These are phyloP conservation scores for Rotaria sp. DNA, from an alignment of 2,888 invertebrate genomes.

Conservation along the genomic window DNA sequence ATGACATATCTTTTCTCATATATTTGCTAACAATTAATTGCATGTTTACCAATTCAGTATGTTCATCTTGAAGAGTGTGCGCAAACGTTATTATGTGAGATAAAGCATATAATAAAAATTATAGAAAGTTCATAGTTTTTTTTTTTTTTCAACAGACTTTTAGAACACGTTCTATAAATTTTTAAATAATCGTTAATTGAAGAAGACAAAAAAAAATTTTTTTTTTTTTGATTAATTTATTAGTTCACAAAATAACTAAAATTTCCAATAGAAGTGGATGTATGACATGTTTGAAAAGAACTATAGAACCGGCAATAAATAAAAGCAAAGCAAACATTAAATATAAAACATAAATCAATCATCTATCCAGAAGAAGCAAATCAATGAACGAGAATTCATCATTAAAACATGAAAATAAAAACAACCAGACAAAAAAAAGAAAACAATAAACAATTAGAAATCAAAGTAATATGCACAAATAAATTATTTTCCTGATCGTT, in stretches of 20 bases:
- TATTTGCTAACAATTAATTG: no score
- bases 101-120: no score
- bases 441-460: neutral
- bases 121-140: no score
- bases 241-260: neutral
- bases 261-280: neutral
- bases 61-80: no score
- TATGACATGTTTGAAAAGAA: neutral
- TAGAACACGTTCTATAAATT: no score
- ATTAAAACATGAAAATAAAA: neutral
- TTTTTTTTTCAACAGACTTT: no score
- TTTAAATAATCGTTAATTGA: no score
- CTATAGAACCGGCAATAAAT: neutral
- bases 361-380: neutral
- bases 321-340: neutral
- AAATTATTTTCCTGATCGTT: neutral
- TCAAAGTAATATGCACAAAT: neutral
- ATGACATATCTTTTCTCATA: no score
- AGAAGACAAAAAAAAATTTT: no score
- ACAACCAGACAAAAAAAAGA: neutral
- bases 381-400: neutral
- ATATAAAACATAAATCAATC: neutral
- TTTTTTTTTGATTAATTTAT: neutral
- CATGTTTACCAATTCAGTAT: no score
- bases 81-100: no score